phyloP scores from a whole-genome alignment of 2,888 invertebrate species.

The Conops quadrifasciatus region DNA sequence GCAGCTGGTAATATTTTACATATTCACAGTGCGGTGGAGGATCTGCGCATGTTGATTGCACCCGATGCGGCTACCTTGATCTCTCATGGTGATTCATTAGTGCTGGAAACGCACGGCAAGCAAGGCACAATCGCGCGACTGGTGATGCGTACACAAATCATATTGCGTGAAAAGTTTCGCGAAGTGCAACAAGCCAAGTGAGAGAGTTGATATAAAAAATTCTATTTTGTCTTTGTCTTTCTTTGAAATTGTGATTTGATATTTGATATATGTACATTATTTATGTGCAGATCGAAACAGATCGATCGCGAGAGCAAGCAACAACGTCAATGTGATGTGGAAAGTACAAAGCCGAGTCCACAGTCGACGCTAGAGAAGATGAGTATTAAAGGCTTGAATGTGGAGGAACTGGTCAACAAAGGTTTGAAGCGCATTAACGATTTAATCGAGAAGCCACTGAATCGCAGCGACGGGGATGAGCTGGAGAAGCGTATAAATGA shows the following conservation, averaged over 20 bases:
- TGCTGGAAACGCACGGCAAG: slow-evolving; percentile 72
- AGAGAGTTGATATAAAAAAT: slow-evolving; percentile 34
- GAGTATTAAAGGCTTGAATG: slow-evolving; percentile 54
- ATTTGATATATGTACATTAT: background rate
- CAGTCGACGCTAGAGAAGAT: slow-evolving; percentile 49
- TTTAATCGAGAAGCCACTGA: slow-evolving; percentile 61
- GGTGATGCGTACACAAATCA: slow-evolving; percentile 63
- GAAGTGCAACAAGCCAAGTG: slow-evolving; percentile 64
- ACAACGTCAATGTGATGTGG: slow-evolving; percentile 18
- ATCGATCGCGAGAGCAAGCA: slow-evolving; percentile 17
- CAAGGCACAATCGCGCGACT: slow-evolving; percentile 60
- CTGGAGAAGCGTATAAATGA: slow-evolving; percentile 61
- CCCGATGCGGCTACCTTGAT: slow-evolving; percentile 81
- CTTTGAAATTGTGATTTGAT: background rate
- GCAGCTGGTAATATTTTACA: too few relatives aligned
- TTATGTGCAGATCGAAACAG: slow-evolving; percentile 49
- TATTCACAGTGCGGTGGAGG: slow-evolving; percentile 56
- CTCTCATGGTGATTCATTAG: slow-evolving; percentile 79
- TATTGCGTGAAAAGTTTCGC: slow-evolving; percentile 63
- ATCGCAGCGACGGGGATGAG: slow-evolving; percentile 57
- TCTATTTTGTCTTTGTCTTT: background rate
- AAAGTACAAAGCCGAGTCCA: slow-evolving; percentile 37
- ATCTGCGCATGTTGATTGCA: slow-evolving; percentile 68
- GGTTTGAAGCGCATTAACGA: slow-evolving; percentile 63
- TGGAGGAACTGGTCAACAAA: slow-evolving; percentile 62